Evolutionary conservation across 2,888 invertebrate genomes (phyloP).

Genomic region (Pandemis cinnamomeana): DNA sequence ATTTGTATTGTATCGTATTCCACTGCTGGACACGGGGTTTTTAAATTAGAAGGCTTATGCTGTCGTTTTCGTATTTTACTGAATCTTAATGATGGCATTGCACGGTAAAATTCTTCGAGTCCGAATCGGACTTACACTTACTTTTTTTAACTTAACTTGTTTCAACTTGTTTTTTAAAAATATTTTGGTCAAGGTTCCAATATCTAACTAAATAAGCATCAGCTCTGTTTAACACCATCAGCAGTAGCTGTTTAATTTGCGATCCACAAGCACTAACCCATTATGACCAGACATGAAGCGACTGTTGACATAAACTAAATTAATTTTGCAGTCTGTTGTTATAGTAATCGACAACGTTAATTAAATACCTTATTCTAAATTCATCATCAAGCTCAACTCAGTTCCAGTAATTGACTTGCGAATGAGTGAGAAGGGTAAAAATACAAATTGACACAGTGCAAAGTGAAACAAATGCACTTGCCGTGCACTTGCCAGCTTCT

Average conservation of each 20-base stretch:
- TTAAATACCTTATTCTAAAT: neutral
- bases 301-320: conserved; percentile 28
- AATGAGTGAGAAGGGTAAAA: neutral
- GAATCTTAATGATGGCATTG: no score
- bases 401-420: neutral
- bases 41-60: no score
- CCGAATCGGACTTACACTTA: no score
- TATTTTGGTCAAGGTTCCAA: no score
- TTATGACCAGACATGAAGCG: conserved; percentile 8
- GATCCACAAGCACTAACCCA: conserved; percentile 6
- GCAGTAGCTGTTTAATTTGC: conserved; percentile 20
- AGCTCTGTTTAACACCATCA: neutral
- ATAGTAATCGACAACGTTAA: conserved; percentile 5
- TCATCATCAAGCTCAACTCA: neutral
- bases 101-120: no score
- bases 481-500: conserved; percentile 1
- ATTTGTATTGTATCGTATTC: no score
- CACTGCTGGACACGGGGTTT: no score
- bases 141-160: no score
- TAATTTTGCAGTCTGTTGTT: conserved; percentile 14
- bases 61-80: no score
- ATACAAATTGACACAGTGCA: no score
- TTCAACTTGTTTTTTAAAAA: no score
- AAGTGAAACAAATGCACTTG: neutral
- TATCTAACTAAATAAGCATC: neutral